Conservation (phyloP, 2,888 invertebrate genomes). For the Hyles lineata region DNA sequence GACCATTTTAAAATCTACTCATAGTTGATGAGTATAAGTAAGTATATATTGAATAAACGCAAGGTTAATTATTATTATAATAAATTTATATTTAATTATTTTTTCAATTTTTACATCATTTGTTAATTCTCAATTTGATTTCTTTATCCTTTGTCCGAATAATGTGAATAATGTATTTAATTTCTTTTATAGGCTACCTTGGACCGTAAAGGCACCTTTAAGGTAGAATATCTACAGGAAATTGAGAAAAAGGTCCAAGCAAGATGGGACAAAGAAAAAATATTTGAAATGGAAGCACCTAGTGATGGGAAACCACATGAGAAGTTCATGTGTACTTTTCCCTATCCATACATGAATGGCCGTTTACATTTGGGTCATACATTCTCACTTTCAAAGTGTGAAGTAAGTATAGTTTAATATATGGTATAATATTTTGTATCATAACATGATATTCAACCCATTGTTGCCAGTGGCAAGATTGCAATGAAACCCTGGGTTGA, state of each 20-base stretch:
- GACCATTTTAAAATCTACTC: neutral
- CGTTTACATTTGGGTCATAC: slow-evolving; percentile 98
- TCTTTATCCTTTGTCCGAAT: neutral
- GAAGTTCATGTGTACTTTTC: slow-evolving; percentile 97
- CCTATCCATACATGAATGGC: slow-evolving; percentile 99
- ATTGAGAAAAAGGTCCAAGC: slow-evolving; percentile 95
- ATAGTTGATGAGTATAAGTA: neutral
- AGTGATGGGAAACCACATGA: slow-evolving; percentile 85
- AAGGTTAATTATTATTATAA: too few species aligned
- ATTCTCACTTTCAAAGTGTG: slow-evolving; percentile 98
- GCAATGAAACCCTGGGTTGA: too few species aligned
- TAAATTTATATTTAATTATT: too few species aligned
- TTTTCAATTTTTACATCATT: neutral
- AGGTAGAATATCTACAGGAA: slow-evolving; percentile 95
- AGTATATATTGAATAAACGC: too few species aligned
- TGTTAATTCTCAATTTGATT: neutral
- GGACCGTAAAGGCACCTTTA: slow-evolving; percentile 96
- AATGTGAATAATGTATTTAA: neutral
- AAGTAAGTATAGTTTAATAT: slow-evolving; percentile 84
- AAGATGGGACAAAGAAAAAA: slow-evolving; percentile 92
- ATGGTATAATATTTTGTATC: too few species aligned
- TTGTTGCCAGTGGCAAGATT: too few species aligned
- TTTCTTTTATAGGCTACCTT: slow-evolving; percentile 63
- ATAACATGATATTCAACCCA: too few species aligned
- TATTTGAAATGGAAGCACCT: slow-evolving; percentile 94